These are phyloP conservation scores for Hydropotes inermis DNA, from an alignment of 2,113 vertebrate genomes.

Conservation along the genomic window DNA sequence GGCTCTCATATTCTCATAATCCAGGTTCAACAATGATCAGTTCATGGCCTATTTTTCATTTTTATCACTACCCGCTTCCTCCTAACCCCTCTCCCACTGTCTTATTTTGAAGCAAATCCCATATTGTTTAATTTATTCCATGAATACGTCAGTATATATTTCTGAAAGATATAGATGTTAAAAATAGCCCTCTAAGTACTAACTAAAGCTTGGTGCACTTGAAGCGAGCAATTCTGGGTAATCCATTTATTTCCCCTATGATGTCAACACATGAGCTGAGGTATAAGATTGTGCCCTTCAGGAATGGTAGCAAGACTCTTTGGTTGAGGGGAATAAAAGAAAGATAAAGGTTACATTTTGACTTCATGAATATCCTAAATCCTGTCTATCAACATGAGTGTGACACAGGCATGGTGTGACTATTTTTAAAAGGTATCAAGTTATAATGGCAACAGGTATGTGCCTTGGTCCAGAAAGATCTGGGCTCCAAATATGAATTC, in stretches of 20 bases:
- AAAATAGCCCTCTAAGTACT: not conserved
- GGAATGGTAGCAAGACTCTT: not conserved
- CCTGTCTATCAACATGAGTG: not conserved
- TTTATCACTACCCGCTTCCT: not conserved
- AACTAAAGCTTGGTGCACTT: not conserved
- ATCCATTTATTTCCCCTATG: not conserved
- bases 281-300: not conserved
- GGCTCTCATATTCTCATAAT: not conserved
- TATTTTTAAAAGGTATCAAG: not conserved
- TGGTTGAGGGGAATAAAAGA: not conserved
- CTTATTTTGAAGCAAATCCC: slow-evolving; percentile 19
- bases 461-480: not conserved
- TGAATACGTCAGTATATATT: not conserved
- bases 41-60: not conserved
- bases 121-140: not conserved
- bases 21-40: not conserved
- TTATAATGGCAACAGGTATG: not conserved
- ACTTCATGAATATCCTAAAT: not conserved
- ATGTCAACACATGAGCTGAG: not conserved
- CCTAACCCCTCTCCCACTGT: not conserved
- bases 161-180: not conserved
- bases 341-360: not conserved
- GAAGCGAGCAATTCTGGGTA: not conserved
- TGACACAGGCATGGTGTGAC: not conserved
- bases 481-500: not conserved